A percentile compares a stretch with the other conserved stretches of the same genome.
These are phyloP conservation scores for Volucella inflata DNA, from an alignment of 2,888 invertebrate species.

Conservation along the genomic window DNA sequence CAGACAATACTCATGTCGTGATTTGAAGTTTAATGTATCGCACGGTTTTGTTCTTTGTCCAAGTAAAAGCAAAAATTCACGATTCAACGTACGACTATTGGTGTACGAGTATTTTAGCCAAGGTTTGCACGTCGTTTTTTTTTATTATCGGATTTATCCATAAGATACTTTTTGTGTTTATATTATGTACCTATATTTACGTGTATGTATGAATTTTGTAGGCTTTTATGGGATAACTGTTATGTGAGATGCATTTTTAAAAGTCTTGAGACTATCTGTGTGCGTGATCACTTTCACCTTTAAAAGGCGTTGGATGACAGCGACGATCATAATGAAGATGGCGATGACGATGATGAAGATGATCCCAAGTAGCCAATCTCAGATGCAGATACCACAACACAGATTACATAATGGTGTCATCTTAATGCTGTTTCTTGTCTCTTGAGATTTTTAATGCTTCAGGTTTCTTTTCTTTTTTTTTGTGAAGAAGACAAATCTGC, in stretches of 20 bases:
- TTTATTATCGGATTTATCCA: constrained; percentile 25
- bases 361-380: constrained; percentile 15
- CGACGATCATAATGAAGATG: constrained; percentile 21
- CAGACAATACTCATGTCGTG: constrained; percentile 53
- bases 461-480: no score
- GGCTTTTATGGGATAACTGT: constrained; percentile 39
- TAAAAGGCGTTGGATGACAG: constrained; percentile 48
- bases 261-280: constrained; percentile 7
- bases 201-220: background rate
- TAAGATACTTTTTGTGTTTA: constrained; percentile 9
- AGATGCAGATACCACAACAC: constrained; percentile 35
- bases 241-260: constrained; percentile 51
- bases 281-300: constrained; percentile 65
- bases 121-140: constrained; percentile 50
- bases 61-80: constrained; percentile 20
- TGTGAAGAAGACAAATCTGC: no score
- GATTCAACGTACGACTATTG: background rate
- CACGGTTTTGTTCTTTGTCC: constrained; percentile 49
- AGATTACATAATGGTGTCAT: constrained; percentile 50
- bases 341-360: constrained; percentile 23
- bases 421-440: constrained; percentile 9
- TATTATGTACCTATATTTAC: constrained; percentile 3
- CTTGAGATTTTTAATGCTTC: background rate
- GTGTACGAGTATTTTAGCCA: constrained; percentile 15
- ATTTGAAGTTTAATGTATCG: constrained; percentile 48